Conservation (phyloP, 1,140 invertebrate genomes). For the Calephelis virginiensis region DNA sequence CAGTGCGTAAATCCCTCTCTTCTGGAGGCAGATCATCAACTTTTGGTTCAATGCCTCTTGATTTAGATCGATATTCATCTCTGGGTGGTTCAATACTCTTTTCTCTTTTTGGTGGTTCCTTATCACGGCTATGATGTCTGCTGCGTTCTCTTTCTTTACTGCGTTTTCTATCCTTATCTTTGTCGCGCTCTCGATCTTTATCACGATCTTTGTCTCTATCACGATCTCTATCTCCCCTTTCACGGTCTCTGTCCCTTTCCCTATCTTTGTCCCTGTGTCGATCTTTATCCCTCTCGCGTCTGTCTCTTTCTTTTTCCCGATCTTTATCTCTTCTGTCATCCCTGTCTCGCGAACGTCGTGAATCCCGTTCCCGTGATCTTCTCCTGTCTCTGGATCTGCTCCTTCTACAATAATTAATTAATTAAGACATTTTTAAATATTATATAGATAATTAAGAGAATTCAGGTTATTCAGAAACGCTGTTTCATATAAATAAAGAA, state of each 20-base stretch:
- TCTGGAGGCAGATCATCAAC: conserved; percentile 94
- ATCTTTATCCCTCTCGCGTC: conserved; percentile 58
- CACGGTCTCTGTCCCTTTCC: conserved; percentile 57
- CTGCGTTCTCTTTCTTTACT: conserved; percentile 49
- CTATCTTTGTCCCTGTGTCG: conserved; percentile 57
- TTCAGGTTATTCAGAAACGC: too few species aligned
- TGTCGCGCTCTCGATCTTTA: conserved; percentile 50
- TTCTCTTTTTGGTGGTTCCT: conserved; percentile 39
- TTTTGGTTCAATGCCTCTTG: conserved; percentile 64
- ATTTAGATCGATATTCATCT: conserved; percentile 67
- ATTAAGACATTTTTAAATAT: conserved; percentile 6
- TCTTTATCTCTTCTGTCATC: conserved; percentile 55
- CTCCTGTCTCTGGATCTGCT: conserved; percentile 77
- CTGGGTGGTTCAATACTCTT: conserved; percentile 47
- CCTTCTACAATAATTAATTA: conserved; percentile 47
- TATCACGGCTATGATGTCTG: conserved; percentile 22
- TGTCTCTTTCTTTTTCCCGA: conserved; percentile 46
- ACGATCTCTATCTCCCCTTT: conserved; percentile 46
- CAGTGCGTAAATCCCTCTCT: conserved; percentile 97
- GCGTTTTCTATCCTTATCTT: conserved; percentile 58
- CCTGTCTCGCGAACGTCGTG: conserved; percentile 38
- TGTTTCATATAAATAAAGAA: too few species aligned
- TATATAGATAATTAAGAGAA: too few species aligned
- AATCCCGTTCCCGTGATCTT: conserved; percentile 70
- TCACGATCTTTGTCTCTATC: conserved; percentile 60